Percentiles rank a stretch among this genome's conserved stretches.
These are phyloP conservation scores for Phyllotreta cruciferae DNA, from an alignment of 2,888 invertebrate species.

Conservation along the genomic window DNA sequence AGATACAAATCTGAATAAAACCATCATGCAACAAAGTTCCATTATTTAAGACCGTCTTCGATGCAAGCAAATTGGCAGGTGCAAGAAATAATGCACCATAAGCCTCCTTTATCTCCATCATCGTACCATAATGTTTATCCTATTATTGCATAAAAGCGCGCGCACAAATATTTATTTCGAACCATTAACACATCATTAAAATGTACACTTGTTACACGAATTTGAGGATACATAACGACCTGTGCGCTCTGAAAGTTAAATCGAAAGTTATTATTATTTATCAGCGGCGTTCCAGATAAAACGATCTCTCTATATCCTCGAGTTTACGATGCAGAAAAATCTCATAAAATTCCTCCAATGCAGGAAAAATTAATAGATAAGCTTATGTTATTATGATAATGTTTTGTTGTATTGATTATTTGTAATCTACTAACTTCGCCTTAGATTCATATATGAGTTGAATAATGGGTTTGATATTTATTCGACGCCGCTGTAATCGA, in stretches of 20 bases:
- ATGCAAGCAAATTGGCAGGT: conserved; percentile 35
- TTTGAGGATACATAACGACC: conserved; percentile 34
- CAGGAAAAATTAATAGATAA: no score
- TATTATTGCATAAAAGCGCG: conserved; percentile 36
- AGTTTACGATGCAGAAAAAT: no score
- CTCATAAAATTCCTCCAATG: no score
- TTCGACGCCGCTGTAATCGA: conserved; percentile 11
- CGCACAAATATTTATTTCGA: conserved; percentile 34
- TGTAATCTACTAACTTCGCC: no score
- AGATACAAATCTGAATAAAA: conserved; percentile 26
- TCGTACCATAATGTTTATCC: conserved; percentile 37
- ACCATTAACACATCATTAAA: conserved; percentile 40
- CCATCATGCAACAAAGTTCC: conserved; percentile 19
- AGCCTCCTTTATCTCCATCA: conserved; percentile 34
- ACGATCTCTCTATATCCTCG: neutral
- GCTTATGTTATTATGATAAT: no score
- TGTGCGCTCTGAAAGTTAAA: conserved; percentile 15
- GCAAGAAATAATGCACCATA: conserved; percentile 34
- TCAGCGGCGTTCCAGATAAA: neutral
- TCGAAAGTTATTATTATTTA: conserved; percentile 32
- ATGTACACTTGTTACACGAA: conserved; percentile 33
- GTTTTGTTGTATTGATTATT: no score
- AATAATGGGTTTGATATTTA: neutral
- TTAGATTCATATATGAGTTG: no score
- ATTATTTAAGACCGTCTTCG: conserved; percentile 27